phyloP scores from a whole-genome alignment of 1,140 invertebrate genomes.

The Drosophila elegans region DNA sequence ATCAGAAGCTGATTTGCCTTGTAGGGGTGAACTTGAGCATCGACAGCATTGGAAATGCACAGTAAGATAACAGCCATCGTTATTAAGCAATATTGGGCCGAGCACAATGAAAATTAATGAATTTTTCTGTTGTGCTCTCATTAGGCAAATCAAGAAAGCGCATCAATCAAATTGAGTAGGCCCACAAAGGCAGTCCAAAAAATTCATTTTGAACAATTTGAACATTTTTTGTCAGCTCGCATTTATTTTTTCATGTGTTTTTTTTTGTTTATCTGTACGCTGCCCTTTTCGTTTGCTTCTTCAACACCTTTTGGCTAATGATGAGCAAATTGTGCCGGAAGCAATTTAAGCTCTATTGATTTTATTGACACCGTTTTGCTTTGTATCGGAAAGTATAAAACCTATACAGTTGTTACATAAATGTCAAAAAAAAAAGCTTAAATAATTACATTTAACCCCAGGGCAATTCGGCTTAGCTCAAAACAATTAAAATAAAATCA shows the following conservation, averaged over 20 bases:
- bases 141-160: constrained; percentile 27
- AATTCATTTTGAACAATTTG: constrained; percentile 21
- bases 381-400: constrained; percentile 28
- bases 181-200: constrained; percentile 1
- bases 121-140: constrained; percentile 25
- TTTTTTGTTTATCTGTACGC: constrained; percentile 18
- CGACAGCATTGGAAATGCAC: constrained; percentile 33
- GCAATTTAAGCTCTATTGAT: constrained; percentile 66
- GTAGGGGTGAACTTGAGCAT: constrained; percentile 52
- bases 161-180: constrained; percentile 32
- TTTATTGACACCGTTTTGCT: constrained; percentile 77
- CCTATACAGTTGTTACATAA: constrained; percentile 63
- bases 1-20: constrained; percentile 55
- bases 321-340: constrained; percentile 77
- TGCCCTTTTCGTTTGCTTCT: constrained; percentile 40
- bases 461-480: constrained; percentile 18
- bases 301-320: constrained; percentile 70
- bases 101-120: constrained; percentile 40
- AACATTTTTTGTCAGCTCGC: constrained; percentile 1
- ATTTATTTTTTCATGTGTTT: constrained; percentile 30
- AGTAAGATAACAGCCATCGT: constrained; percentile 5
- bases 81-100: constrained; percentile 31
- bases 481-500: constrained; percentile 50
- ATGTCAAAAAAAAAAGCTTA: constrained; percentile 36
- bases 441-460: constrained; percentile 28